phyloP scores from a whole-genome alignment of 2,113 vertebrate species.

The Gallinago paraguaiae region DNA sequence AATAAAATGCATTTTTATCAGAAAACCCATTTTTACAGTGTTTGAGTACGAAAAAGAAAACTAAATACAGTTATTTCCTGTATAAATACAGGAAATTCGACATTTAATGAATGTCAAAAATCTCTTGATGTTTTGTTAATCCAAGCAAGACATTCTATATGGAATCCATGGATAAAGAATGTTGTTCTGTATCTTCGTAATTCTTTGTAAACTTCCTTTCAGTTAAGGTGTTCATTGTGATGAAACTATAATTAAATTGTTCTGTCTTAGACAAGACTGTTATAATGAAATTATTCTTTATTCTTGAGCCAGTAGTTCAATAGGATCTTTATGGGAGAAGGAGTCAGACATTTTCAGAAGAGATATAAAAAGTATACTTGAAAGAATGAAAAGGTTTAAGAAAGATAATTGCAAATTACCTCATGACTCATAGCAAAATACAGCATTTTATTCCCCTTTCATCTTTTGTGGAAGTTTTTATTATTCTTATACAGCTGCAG shows the following conservation, averaged over 20 bases:
- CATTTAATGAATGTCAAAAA: neutral
- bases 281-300: neutral
- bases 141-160: neutral
- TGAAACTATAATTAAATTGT: neutral
- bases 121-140: neutral
- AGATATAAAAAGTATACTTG: neutral
- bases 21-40: neutral
- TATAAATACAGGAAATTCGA: neutral
- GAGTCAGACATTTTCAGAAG: neutral
- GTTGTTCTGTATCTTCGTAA: neutral
- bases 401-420: neutral
- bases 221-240: neutral
- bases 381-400: neutral
- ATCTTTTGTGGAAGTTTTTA: neutral
- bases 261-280: neutral
- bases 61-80: neutral
- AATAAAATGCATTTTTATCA: neutral
- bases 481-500: neutral
- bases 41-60: neutral
- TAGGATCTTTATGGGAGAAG: neutral
- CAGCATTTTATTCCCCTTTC: neutral
- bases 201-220: neutral
- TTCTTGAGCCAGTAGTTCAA: neutral
- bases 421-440: neutral
- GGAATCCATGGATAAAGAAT: neutral